These are phyloP conservation scores for Nomada fabriciana DNA, from an alignment of 2,888 invertebrate species.

Conservation along the genomic window DNA sequence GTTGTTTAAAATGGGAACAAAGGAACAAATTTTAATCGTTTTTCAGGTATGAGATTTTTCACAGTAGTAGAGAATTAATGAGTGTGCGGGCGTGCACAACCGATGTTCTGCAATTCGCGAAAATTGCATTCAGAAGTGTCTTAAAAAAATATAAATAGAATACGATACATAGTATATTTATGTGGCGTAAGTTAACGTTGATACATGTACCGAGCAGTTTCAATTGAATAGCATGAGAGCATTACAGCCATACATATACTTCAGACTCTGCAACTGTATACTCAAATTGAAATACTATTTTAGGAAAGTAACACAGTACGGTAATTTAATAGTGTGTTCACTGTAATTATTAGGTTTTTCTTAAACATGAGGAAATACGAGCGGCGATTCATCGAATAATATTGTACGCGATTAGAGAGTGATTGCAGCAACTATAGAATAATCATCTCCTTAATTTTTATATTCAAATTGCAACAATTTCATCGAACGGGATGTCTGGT, in stretches of 20 bases:
- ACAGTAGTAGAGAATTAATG: neutral
- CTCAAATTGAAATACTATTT: no score
- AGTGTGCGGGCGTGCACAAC: neutral
- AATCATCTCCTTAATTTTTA: neutral
- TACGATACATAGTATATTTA: conserved; percentile 17
- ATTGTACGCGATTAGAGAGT: no score
- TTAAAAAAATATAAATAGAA: conserved; percentile 25
- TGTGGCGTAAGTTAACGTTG: conserved; percentile 15
- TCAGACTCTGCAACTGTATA: no score
- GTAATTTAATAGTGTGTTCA: no score
- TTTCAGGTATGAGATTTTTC: neutral
- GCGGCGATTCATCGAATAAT: no score
- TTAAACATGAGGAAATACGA: no score
- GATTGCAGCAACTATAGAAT: no score
- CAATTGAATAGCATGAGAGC: neutral
- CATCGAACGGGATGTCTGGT: no score
- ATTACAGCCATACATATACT: neutral
- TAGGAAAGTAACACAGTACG: no score
- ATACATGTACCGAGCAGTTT: conserved; percentile 3
- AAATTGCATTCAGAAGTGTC: conserved; percentile 25
- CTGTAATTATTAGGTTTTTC: no score
- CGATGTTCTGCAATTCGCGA: conserved; percentile 7
- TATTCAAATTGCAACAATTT: neutral
- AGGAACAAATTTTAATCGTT: neutral
- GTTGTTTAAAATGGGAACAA: neutral